phyloP scores from a whole-genome alignment of 2,113 vertebrate species.

The Cavia porcellus region DNA sequence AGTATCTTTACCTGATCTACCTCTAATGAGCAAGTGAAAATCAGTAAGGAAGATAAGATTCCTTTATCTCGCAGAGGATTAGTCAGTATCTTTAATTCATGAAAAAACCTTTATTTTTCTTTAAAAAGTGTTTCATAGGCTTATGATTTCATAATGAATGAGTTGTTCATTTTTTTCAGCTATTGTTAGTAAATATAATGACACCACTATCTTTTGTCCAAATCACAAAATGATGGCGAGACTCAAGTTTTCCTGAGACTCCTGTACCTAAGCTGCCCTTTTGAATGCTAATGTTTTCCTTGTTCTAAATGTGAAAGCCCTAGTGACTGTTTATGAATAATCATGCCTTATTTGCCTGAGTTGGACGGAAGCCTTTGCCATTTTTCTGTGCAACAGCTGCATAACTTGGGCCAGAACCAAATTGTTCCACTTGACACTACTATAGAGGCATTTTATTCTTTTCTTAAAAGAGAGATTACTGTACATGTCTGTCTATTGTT shows the following conservation, averaged over 20 bases:
- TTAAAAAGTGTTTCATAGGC: neutral
- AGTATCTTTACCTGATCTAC: neutral
- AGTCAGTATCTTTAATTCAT: neutral
- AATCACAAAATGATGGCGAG: neutral
- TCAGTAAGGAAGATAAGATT: neutral
- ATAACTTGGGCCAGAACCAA: slow-evolving; percentile 71
- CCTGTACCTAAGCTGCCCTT: neutral
- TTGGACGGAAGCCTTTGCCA: slow-evolving; percentile 57
- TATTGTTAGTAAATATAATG: neutral
- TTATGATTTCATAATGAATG: slow-evolving; percentile 1
- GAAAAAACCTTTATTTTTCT: neutral
- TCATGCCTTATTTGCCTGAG: slow-evolving; percentile 50
- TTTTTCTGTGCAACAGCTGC: slow-evolving; percentile 78
- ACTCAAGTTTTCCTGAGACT: slow-evolving; percentile 4
- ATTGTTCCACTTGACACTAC: slow-evolving; percentile 64
- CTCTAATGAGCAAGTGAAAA: neutral
- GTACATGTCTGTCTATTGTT: slow-evolving; percentile 79
- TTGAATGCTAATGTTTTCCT: slow-evolving; percentile 65
- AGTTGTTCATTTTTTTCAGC: neutral
- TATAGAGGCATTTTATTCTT: slow-evolving; percentile 69
- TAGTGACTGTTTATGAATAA: slow-evolving; percentile 74
- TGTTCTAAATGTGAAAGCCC: slow-evolving; percentile 73
- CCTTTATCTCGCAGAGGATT: neutral
- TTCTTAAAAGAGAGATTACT: slow-evolving; percentile 72
- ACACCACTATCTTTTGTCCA: slow-evolving; percentile 25